Evolutionary conservation across 2,113 vertebrate genomes (phyloP), one percentile per base, ranked within the genome.

Genomic region (Leptobrachium leishanense): DNA sequence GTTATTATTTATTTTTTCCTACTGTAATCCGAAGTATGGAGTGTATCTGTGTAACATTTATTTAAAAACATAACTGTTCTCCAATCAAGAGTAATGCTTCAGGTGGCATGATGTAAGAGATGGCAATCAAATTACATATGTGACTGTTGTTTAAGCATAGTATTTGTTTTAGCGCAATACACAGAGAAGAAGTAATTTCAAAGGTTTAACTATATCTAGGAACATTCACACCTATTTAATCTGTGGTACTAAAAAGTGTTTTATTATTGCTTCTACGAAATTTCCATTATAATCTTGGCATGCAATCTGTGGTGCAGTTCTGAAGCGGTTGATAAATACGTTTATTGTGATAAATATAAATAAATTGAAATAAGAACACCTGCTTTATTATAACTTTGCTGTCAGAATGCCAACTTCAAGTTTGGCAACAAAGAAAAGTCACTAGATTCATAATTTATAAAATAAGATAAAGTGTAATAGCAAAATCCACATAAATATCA

Each of bases 31-130:
- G 4, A 50, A 8, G 8, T 39, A 20, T 31, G n/a, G 20, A 59
- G 12, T 40, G 42, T 63, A 13, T 70, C 53, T 68, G 53, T 20
- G 11, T n/a, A 5, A 68, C 13, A 57, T 9, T 55, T 46, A 64
- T 64, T 3, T 57, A 76, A 55, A 75, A 65, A 43, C 65, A 10
- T 55, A 55, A 20, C 65, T 42, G 43, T 20, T 68, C 8, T 42
- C 20, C 8, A 70, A 31, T 12, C 31, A 15, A 43, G 31, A 50
- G 8, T 41, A 59, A 11, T 68, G 20, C 66, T 43, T 43, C 50
- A 76, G 74, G 74, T 76, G 75, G 41, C 65, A 68, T 76, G 75
- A 76, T 69, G 66, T 69, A 76, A 76, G 40, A 76, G 15, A 46
- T 76, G 75, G 75, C 65, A 76, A 76, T 43, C 31, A 43, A 43